Evolutionary conservation across 2,888 invertebrate species (phyloP).

Genomic region (Cryptus viduatorius): DNA sequence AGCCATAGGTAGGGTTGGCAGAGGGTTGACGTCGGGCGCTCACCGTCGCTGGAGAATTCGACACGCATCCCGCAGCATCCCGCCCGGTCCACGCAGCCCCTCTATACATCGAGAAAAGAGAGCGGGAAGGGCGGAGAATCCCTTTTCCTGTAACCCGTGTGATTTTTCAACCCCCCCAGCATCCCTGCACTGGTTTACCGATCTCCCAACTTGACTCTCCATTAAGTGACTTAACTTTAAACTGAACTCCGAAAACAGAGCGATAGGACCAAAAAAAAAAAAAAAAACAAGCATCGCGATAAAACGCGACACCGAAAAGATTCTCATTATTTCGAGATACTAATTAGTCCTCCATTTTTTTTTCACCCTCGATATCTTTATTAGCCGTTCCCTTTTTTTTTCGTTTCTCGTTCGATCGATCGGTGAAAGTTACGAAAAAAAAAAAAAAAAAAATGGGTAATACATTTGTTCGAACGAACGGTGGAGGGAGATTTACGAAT

Average conservation of each 20-base stretch:
- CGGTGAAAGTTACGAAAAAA: slow-evolving; percentile 24
- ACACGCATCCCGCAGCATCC: slow-evolving; percentile 62
- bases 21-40: slow-evolving; percentile 59
- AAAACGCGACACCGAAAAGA: background rate
- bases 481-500: slow-evolving; percentile 57
- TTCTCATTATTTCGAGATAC: slow-evolving; percentile 3
- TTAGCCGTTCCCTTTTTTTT: slow-evolving; percentile 20
- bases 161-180: slow-evolving; percentile 58
- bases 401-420: background rate
- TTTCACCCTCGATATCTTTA: slow-evolving; percentile 22
- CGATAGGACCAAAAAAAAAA: background rate
- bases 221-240: slow-evolving; percentile 46
- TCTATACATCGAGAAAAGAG: too few relatives aligned
- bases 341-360: slow-evolving; percentile 4
- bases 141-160: slow-evolving; percentile 53
- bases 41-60: slow-evolving; percentile 62
- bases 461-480: background rate
- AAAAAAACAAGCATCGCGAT: too few relatives aligned
- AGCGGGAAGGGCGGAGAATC: background rate
- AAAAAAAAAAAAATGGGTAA: slow-evolving; percentile 21
- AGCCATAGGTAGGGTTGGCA: slow-evolving; percentile 28
- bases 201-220: slow-evolving; percentile 15
- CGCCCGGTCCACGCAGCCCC: background rate
- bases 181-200: background rate
- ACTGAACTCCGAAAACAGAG: background rate